Base-by-base conservation (phyloP, 1,140 invertebrate genomes). In the Dendrolimus kikuchii region DNA sequence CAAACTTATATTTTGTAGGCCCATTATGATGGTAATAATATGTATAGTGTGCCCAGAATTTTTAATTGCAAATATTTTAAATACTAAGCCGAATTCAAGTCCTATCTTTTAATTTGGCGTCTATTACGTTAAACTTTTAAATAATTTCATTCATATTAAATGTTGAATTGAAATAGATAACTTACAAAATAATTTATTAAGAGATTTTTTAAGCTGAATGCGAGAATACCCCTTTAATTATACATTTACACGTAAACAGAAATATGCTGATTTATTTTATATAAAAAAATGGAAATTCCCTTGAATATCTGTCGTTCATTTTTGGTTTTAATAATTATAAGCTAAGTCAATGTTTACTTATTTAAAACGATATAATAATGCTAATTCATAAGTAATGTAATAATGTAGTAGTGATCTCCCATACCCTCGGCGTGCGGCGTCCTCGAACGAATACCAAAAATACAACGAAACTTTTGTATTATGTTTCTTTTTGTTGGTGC, bases 311-410 rank as follows among this genome's bases (percentile, higher is more conserved):
- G 61, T 71, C 70, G 74, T 72, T 76, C 71, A 69, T 66, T 73
- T 70, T 85, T 76, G 68, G 68, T 78, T 86, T 74, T 81, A 75
- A 77, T 84, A 79, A 71, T 74, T 86, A 23, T 23, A 82, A 83
- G 78, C 78, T 84, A 86, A 84, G 81, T 86, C 80, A 83, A 78
- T 82, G 78, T 86, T 86, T 82, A 86, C 74, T 83, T 82, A 78
- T 84, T 82, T 81, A 82, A 81, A 81, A 83, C 73, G 71, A 77
- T 86, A 74, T 82, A 74, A 72, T 66, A 74, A 74, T 75, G 74
- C 71, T 86, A 86, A 84, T 81, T 84, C 67, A 77, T 84, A 74
- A 74, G 72, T 86, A 86, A 77, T 84, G 74, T 80, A 82, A 83
- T 84, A 77, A 74, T 75, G 68, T 71, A 77, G 78, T 82, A 83